These are phyloP conservation scores for Chondrilla cf. caribensis DNA, from an alignment of 37 sponge, comb jelly and placozoan species.

Conservation along the genomic window DNA sequence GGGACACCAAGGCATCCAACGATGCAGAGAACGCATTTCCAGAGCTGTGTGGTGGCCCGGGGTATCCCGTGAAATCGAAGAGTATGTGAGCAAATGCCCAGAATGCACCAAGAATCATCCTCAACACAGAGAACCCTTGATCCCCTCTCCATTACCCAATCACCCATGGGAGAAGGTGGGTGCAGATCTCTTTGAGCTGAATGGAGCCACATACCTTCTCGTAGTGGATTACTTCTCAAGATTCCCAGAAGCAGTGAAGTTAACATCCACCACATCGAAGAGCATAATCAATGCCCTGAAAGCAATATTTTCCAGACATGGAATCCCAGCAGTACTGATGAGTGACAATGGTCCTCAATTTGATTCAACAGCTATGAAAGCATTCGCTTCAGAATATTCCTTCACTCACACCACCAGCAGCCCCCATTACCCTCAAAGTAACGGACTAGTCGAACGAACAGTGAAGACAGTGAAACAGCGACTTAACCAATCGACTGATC, in stretches of 20 bases:
- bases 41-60: conserved; percentile 17
- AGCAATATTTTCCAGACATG: conserved; percentile 43
- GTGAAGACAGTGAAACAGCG: conserved; percentile 44
- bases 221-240: conserved; percentile 41
- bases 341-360: conserved; percentile 61
- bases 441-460: conserved; percentile 46
- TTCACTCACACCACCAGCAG: conserved; percentile 52
- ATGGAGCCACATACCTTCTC: conserved; percentile 17
- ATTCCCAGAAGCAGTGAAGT: conserved; percentile 21
- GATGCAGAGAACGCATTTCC: background rate
- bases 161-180: conserved; percentile 50
- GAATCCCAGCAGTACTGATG: conserved; percentile 41
- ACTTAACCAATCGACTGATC: conserved; percentile 14
- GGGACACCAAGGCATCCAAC: conserved; percentile 9
- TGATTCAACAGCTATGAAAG: conserved; percentile 29
- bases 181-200: conserved; percentile 43
- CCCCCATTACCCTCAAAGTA: conserved; percentile 50
- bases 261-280: conserved; percentile 39
- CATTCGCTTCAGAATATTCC: conserved; percentile 26
- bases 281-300: conserved; percentile 26
- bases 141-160: conserved; percentile 21
- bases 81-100: background rate
- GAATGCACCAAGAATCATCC: background rate
- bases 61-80: background rate
- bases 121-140: conserved; percentile 28